Evolutionary conservation across 1,140 invertebrate genomes (phyloP), one percentile per base, ranked within the genome.

Genomic region (Drosophila parvula): DNA sequence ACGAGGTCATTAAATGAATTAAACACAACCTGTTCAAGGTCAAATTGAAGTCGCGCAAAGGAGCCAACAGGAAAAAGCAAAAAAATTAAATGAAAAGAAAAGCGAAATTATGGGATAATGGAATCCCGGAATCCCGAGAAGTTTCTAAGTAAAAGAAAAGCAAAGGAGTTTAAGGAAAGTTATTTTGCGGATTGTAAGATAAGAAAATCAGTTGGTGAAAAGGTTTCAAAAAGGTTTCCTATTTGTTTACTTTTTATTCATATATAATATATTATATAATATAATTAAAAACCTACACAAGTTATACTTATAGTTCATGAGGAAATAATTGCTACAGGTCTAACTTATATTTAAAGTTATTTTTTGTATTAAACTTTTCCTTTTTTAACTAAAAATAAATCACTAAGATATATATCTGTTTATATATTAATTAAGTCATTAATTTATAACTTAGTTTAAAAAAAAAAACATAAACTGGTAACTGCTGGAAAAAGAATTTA

Each of bases 21-120:
- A 71, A 61, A 75, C 44, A 60, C 74, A 76, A 44, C 62, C 56
- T 45, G 63, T 56, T 60, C 74, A 77, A 77, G 74, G 74, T 77
- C 74, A 69, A 68, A 44, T 36, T 77, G 63, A 50, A 68, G 38
- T 36, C 16, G 32, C 22, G 18, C 10, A 41, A 65, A 48, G 55
- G 36, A 38, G 43, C 5, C 22, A 1, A 4, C 32, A 12, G 11
- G n/a, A 36, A n/a, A 5, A 5, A 5, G 38, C 5, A 14, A 5
- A 27, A 41, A 41, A 43, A 28, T 2, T 22, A 3, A 16, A 41
- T 27, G 41, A 40, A 36, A 70, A 50, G 36, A 50, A 68, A 55
- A 69, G 65, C 32, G 32, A 55, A 55, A 55, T 55, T 55, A 55
- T 61, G 30, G 34, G 16, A 36, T 38, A 38, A 44, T 27, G 32